Evolutionary conservation across 2,888 invertebrate species (phyloP), one percentile per base, ranked within the genome.

Genomic region (Schizotus pectinicornis): DNA sequence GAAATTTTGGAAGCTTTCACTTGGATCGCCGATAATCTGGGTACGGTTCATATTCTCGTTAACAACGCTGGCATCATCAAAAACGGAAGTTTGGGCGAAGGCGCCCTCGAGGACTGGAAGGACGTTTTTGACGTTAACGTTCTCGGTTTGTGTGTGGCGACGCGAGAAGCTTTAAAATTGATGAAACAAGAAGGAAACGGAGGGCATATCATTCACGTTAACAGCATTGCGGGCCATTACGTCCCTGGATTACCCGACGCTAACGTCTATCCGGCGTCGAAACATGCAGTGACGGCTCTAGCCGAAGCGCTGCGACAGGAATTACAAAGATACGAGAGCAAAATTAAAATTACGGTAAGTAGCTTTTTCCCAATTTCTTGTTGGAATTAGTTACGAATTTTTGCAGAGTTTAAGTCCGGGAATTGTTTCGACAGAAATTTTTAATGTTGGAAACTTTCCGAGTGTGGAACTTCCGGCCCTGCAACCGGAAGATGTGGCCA

Each of bases 351-450:
- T 7, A 66, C 69, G 33, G 70, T 69, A 58, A 62, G 63, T 39
- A 32, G 3, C 2, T 49, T 53, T 35, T 7, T 8, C 35, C 9
- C 3, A 45, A 8, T 32, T 47, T 11, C 6, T 5, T 36, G 2
- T 43, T 14, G 31, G 31, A 13, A n/a, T 22, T 22, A 22, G 5
- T 2, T 30, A 22, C 1, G n/a, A 54, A 13, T 39, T 48, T 67
- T 67, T 66, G n/a, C 49, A 73, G 73, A 71, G 70, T 43, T 61
- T 73, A 33, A 72, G 71, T 57, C 73, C 73, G 6, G 72, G 72
- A 8, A 22, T 57, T 2, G 68, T 68, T 8, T 52, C 50, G 12
- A 69, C 72, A 6, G 68, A 69, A 49, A 61, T 70, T 22, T 22
- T 22, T 22, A 2, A 22, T 3, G 22, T 22, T 22, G 22, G 22